Percentiles rank a stretch among this genome's conserved stretches.
Evolutionary conservation across 2,888 invertebrate genomes (phyloP).

Genomic region (Euproctis similis): DNA sequence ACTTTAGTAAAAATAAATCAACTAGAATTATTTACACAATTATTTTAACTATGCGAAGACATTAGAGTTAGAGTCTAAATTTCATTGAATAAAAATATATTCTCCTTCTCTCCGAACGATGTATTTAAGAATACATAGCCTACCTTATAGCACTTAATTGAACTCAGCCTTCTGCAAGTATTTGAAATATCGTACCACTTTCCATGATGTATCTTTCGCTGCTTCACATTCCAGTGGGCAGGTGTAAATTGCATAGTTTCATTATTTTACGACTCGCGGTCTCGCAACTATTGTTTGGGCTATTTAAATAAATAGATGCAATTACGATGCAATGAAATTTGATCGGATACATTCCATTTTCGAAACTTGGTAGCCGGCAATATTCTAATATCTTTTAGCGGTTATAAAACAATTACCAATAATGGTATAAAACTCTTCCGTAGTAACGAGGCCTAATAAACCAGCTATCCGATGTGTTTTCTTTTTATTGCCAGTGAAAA

Average conservation of each 20-base stretch:
- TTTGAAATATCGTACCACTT: slow-evolving; percentile 61
- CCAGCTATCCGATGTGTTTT: slow-evolving; percentile 14
- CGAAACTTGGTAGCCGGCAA: slow-evolving; percentile 5
- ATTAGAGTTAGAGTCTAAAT: no score
- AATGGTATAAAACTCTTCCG: slow-evolving; percentile 15
- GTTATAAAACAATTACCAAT: slow-evolving; percentile 16
- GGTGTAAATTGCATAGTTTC: slow-evolving; percentile 50
- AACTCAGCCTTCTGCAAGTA: no score
- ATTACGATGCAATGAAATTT: slow-evolving; percentile 21
- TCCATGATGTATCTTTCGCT: slow-evolving; percentile 42
- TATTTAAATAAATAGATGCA: slow-evolving; percentile 37
- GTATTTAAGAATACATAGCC: no score
- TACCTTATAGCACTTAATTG: no score
- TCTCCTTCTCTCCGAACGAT: no score
- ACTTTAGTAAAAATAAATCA: no score
- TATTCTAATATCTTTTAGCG: slow-evolving; percentile 16
- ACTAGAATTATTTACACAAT: no score
- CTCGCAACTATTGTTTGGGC: slow-evolving; percentile 29
- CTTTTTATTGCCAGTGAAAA: slow-evolving; percentile 9
- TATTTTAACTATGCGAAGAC: no score
- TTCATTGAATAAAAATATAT: no score
- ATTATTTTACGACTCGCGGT: slow-evolving; percentile 38
- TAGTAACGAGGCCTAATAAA: slow-evolving; percentile 14
- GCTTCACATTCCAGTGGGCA: slow-evolving; percentile 46
- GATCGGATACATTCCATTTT: slow-evolving; percentile 17